Percentiles rank a stretch among this genome's conserved stretches.
These are phyloP conservation scores for Plestiodon gilberti DNA, from an alignment of 2,113 vertebrate genomes.

Conservation along the genomic window DNA sequence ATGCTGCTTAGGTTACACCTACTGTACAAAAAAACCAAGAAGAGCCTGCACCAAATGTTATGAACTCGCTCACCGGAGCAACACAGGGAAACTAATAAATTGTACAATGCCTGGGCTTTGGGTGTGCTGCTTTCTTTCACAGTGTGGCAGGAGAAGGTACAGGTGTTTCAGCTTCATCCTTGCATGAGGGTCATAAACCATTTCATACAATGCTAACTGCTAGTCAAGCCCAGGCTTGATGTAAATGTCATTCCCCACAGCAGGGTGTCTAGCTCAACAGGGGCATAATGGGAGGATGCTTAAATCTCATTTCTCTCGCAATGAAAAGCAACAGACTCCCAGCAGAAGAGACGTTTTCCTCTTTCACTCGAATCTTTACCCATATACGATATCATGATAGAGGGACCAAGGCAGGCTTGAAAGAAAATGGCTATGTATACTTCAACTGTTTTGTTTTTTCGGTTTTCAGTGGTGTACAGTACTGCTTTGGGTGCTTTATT, in stretches of 20 bases:
- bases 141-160: accelerated
- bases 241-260: background rate
- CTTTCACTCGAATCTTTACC: background rate
- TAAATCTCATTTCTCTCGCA: background rate
- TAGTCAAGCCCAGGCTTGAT: background rate
- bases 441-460: background rate
- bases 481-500: too few relatives aligned
- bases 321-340: background rate
- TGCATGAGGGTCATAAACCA: background rate
- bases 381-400: background rate
- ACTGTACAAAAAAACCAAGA: accelerated
- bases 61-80: accelerated
- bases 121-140: background rate
- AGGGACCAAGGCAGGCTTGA: background rate
- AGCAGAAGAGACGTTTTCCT: background rate
- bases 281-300: background rate
- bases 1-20: background rate
- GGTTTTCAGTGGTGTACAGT: background rate
- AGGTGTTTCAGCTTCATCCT: background rate
- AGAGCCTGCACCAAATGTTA: accelerated
- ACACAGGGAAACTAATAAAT: accelerated
- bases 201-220: accelerated
- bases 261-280: background rate
- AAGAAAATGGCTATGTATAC: background rate
- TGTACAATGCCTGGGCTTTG: accelerated